Percentiles rank a stretch among this genome's conserved stretches.
phyloP scores from a whole-genome alignment of 2,113 vertebrate genomes.

The Myotis davidii region DNA sequence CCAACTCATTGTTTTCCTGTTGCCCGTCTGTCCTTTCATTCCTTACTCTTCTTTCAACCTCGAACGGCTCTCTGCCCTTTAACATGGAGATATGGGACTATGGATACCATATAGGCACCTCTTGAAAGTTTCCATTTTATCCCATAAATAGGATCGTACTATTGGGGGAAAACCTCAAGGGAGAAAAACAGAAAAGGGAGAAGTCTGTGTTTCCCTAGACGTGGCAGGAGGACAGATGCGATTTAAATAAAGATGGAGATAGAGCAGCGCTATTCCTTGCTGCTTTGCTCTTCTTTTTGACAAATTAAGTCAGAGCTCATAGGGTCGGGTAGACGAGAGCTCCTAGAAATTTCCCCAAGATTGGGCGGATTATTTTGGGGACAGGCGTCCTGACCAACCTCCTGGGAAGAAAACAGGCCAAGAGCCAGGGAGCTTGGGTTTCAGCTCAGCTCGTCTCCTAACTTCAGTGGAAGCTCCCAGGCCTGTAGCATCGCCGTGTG shows the following conservation, averaged over 20 bases:
- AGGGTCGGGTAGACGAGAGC: not conserved
- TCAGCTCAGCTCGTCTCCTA: not conserved
- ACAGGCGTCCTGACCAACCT: not conserved
- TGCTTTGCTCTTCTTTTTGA: not conserved
- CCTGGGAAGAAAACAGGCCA: not conserved
- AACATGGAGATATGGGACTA: not conserved
- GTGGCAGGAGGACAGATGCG: not conserved
- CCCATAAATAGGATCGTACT: not conserved
- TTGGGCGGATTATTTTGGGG: not conserved
- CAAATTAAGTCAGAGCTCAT: not conserved
- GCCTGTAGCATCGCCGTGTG: accelerated
- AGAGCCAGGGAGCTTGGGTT: not conserved
- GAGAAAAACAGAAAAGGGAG: not conserved
- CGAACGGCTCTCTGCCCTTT: not conserved
- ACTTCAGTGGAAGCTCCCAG: not conserved
- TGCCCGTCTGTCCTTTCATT: not conserved
- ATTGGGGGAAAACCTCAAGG: not conserved
- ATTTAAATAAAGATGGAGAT: not conserved
- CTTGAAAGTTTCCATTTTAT: not conserved
- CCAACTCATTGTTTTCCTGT: not conserved
- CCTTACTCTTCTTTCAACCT: not conserved
- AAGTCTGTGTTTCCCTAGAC: not conserved
- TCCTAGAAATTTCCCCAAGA: not conserved
- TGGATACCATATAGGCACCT: not conserved
- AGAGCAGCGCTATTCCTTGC: not conserved